phyloP scores from a whole-genome alignment of 2,888 invertebrate species.

The Steinernema carpocapsae region DNA sequence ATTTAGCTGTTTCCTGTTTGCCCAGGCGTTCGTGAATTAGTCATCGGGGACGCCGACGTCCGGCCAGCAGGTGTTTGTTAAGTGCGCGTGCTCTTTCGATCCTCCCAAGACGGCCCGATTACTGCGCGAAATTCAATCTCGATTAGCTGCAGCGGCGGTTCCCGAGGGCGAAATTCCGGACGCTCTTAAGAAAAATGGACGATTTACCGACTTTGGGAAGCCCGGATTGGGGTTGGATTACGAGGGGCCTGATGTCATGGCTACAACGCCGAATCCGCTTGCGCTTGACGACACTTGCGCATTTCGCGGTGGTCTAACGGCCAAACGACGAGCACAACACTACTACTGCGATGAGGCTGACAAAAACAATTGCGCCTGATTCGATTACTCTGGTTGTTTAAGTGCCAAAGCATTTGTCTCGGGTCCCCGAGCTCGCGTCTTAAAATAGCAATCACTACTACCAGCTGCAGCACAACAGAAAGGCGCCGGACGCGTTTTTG shows the following conservation, averaged over 20 bases:
- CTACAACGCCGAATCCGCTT: neutral
- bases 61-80: constrained; percentile 16
- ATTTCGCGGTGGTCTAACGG: neutral
- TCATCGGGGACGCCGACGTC: neutral
- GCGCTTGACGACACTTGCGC: neutral
- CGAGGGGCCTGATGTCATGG: constrained; percentile 17
- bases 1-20: constrained; percentile 9
- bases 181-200: neutral
- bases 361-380: constrained; percentile 30
- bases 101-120: neutral
- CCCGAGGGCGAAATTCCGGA: neutral
- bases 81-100: constrained; percentile 9
- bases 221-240: neutral
- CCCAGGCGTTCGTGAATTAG: constrained; percentile 2
- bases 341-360: constrained; percentile 17
- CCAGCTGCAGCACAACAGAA: too few species aligned
- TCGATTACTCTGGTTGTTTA: constrained; percentile 31
- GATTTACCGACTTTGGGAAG: neutral
- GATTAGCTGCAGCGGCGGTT: neutral
- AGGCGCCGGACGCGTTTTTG: neutral
- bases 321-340: too few species aligned
- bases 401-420: constrained; percentile 18
- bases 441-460: neutral
- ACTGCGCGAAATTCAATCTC: constrained; percentile 4
- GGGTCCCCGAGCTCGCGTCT: neutral